phyloP scores from a whole-genome alignment of 1,140 invertebrate species.

The Matsumurasca onukii region DNA sequence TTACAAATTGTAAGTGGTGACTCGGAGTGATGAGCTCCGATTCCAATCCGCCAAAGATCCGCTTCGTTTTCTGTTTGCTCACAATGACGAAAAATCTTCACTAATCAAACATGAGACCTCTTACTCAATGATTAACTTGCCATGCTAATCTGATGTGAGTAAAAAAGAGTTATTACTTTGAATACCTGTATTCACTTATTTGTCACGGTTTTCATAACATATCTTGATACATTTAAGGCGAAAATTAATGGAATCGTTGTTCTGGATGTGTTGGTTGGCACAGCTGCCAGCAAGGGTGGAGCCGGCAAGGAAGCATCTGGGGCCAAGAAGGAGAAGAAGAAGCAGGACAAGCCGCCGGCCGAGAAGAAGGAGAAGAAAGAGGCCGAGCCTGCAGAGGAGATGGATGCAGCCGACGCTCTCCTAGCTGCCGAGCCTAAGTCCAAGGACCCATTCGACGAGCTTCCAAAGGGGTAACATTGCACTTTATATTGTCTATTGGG shows the following conservation, averaged over 20 bases:
- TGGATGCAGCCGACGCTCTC: slow-evolving; percentile 67
- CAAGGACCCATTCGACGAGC: slow-evolving; percentile 87
- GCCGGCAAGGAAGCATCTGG: slow-evolving; percentile 14
- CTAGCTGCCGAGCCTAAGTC: slow-evolving; percentile 77
- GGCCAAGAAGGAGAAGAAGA: slow-evolving; percentile 61
- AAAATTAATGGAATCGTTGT: no score
- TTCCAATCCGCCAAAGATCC: no score
- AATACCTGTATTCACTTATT: no score
- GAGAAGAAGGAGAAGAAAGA: slow-evolving; percentile 56
- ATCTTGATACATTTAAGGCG: no score
- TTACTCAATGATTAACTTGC: not conserved
- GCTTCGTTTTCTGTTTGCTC: no score
- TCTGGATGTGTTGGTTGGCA: not conserved
- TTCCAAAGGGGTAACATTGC: slow-evolving; percentile 76
- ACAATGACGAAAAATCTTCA: no score
- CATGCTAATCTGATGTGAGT: slow-evolving; percentile 22
- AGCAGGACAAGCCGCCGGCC: slow-evolving; percentile 52
- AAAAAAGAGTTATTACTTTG: not conserved
- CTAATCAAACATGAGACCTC: not conserved
- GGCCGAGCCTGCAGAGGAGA: slow-evolving; percentile 57
- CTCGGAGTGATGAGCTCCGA: no score
- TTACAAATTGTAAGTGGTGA: no score
- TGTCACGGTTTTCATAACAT: no score
- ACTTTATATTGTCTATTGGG: no score
- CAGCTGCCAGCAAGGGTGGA: slow-evolving; percentile 18